Evolutionary conservation across 2,113 vertebrate species (phyloP).

Genomic region (Sinocyclocheilus anophthalmus): DNA sequence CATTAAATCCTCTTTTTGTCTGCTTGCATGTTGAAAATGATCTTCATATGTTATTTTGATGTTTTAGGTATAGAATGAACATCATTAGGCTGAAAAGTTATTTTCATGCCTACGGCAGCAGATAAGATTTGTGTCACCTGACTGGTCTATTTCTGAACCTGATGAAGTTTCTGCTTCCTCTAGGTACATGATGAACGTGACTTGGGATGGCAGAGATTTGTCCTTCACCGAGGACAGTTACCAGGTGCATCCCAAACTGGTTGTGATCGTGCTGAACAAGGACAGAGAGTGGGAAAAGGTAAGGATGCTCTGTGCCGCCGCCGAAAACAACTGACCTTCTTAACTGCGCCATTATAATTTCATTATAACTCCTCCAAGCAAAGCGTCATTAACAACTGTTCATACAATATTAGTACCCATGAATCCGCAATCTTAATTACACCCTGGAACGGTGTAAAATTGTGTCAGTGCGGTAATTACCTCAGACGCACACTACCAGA

Average conservation of each 20-base stretch:
- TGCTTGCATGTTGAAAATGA: slow-evolving; percentile 37
- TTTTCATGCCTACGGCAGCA: background rate
- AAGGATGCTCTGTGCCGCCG: slow-evolving; percentile 54
- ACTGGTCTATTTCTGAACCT: slow-evolving; percentile 38
- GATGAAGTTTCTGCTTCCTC: slow-evolving; percentile 59
- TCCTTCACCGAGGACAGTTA: slow-evolving; percentile 98
- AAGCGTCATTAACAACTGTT: slow-evolving; percentile 53
- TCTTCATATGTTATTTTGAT: slow-evolving; percentile 53
- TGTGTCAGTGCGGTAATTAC: slow-evolving; percentile 52
- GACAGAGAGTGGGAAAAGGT: slow-evolving; percentile 97
- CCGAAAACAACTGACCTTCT: slow-evolving; percentile 21
- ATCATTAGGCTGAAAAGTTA: slow-evolving; percentile 23
- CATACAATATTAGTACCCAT: slow-evolving; percentile 43
- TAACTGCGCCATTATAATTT: slow-evolving; percentile 33
- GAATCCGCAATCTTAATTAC: slow-evolving; percentile 50
- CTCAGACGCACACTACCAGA: slow-evolving; percentile 12
- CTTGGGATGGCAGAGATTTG: slow-evolving; percentile 94
- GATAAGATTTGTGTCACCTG: slow-evolving; percentile 25
- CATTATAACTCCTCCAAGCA: slow-evolving; percentile 40
- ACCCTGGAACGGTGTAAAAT: slow-evolving; percentile 49
- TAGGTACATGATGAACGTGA: slow-evolving; percentile 99
- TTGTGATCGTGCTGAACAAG: slow-evolving; percentile 95
- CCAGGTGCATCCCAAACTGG: slow-evolving; percentile 91
- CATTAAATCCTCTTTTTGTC: slow-evolving; percentile 64
- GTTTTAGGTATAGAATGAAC: slow-evolving; percentile 43